Percentiles rank a stretch among this genome's conserved stretches.
Conservation (phyloP, 2,888 invertebrate species). For the Thumatha senex region DNA sequence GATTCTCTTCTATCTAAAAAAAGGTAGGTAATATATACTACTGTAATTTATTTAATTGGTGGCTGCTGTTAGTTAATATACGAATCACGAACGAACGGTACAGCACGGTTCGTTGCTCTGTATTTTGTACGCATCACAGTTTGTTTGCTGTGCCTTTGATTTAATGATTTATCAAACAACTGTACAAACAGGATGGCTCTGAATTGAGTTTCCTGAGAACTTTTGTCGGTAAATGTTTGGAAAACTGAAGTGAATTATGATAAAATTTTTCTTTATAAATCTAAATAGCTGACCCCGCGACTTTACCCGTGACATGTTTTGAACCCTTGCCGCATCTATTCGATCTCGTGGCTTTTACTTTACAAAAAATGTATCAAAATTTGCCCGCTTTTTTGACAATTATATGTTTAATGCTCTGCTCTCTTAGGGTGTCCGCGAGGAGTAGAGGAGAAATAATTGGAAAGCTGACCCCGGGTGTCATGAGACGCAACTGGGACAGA, state of each 20-base stretch:
- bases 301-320: too few relatives aligned
- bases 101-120: constrained; percentile 31
- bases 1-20: too few relatives aligned
- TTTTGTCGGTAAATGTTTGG: constrained; percentile 1
- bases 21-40: not conserved
- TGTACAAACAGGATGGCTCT: constrained; percentile 8
- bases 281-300: too few relatives aligned
- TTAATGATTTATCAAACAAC: constrained; percentile 23
- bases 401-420: too few relatives aligned
- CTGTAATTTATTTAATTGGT: not conserved
- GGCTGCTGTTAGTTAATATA: constrained; percentile 9
- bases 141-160: constrained; percentile 23
- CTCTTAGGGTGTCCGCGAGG: too few relatives aligned
- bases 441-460: too few relatives aligned
- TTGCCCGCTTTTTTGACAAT: too few relatives aligned
- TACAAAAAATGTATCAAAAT: too few relatives aligned
- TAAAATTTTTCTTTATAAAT: not conserved
- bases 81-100: constrained; percentile 19
- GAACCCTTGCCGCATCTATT: too few relatives aligned
- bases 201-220: constrained; percentile 10
- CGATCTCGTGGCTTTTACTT: too few relatives aligned
- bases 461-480: too few relatives aligned
- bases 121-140: constrained; percentile 13
- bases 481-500: too few relatives aligned
- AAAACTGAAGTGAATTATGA: constrained; percentile 1